These are phyloP conservation scores for Campoplex capitator DNA, from an alignment of 2,888 invertebrate genomes.

Conservation along the genomic window DNA sequence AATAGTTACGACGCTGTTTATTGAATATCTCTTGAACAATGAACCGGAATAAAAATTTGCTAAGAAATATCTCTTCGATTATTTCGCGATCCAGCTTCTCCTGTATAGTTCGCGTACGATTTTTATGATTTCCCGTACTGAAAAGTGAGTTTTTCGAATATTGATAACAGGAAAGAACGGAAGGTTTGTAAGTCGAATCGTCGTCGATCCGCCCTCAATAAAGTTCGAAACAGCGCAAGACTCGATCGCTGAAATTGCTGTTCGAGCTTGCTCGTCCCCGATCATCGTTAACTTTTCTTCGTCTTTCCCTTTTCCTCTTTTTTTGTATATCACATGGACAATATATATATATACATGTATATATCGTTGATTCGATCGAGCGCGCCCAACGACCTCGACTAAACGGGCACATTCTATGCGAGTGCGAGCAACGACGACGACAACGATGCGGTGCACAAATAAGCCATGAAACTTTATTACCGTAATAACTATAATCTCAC, in stretches of 20 bases:
- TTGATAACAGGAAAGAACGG: neutral
- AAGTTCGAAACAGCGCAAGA: neutral
- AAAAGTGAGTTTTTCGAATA: neutral
- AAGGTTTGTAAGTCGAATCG: neutral
- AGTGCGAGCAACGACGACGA: constrained; percentile 14
- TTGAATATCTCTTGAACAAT: neutral
- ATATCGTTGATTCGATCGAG: constrained; percentile 31
- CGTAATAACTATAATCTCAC: constrained; percentile 78
- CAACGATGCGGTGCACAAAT: constrained; percentile 71
- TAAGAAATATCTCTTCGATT: neutral
- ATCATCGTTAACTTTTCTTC: constrained; percentile 39
- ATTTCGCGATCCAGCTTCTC: neutral
- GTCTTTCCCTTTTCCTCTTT: constrained; percentile 12
- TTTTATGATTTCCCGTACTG: no score
- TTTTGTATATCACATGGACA: neutral
- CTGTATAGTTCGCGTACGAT: neutral
- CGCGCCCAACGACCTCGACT: constrained; percentile 29
- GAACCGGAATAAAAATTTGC: neutral
- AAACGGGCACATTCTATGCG: constrained; percentile 59
- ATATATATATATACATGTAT: neutral
- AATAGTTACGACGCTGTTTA: neutral
- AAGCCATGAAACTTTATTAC: constrained; percentile 79
- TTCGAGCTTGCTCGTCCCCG: constrained; percentile 9
- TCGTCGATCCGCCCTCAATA: neutral
- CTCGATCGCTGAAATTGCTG: neutral